Evolutionary conservation across 2,888 invertebrate genomes (phyloP).

Genomic region (Lithodes maja): DNA sequence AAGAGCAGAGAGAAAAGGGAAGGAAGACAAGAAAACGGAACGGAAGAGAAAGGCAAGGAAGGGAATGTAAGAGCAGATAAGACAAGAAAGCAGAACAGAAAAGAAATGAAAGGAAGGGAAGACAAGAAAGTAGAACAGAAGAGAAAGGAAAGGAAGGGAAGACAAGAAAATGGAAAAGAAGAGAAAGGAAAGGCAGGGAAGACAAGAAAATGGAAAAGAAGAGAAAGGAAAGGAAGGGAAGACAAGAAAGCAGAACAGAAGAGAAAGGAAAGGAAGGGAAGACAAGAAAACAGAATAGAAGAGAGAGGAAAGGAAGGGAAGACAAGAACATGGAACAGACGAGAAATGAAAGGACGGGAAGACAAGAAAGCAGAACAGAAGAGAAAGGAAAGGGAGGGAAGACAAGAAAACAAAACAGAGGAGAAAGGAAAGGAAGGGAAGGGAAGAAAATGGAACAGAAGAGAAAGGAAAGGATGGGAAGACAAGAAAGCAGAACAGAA

Average conservation of each 20-base stretch:
- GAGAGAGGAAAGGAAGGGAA: too few species aligned
- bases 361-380: too few species aligned
- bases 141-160: background rate
- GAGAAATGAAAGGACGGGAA: too few species aligned
- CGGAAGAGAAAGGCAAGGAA: background rate
- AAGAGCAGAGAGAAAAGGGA: background rate
- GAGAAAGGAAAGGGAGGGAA: too few species aligned
- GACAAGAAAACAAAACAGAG: background rate
- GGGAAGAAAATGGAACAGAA: background rate
- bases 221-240: background rate
- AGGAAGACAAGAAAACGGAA: background rate
- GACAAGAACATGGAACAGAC: too few species aligned
- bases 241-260: background rate
- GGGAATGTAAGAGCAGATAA: background rate
- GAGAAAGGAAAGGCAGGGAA: background rate
- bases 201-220: background rate
- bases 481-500: background rate
- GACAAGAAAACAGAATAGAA: background rate
- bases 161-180: background rate
- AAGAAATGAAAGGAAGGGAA: background rate
- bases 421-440: background rate
- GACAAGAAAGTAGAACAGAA: background rate
- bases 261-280: background rate
- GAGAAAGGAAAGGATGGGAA: background rate
- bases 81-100: background rate